Percentiles rank a stretch among this genome's conserved stretches.
These are phyloP conservation scores for Pterocles burchelli DNA, from an alignment of 2,113 vertebrate genomes.

Conservation along the genomic window DNA sequence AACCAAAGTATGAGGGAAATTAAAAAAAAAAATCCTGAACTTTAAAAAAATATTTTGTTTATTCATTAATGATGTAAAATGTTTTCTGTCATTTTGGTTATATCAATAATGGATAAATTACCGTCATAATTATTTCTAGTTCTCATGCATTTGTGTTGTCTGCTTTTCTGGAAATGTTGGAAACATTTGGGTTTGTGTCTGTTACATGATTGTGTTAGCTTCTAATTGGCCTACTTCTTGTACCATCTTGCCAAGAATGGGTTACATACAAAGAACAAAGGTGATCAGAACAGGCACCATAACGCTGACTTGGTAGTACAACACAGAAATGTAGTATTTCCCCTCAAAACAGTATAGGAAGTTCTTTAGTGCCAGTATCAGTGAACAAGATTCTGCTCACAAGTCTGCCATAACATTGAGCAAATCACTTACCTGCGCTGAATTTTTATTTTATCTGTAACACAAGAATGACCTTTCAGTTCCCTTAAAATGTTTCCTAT, in stretches of 20 bases:
- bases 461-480: not conserved
- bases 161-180: not conserved
- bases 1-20: not conserved
- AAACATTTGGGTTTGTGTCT: not conserved
- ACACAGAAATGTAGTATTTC: not conserved
- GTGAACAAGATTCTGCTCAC: not conserved
- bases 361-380: not conserved
- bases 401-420: not conserved
- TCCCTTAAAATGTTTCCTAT: not conserved
- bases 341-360: not conserved
- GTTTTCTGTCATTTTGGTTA: not conserved
- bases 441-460: not conserved
- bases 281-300: not conserved
- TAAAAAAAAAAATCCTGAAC: not conserved
- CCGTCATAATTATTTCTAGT: not conserved
- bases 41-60: not conserved
- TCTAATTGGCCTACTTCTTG: not conserved
- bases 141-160: not conserved
- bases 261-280: not conserved
- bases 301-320: not conserved
- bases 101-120: not conserved
- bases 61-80: not conserved
- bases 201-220: not conserved
- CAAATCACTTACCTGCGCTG: not conserved
- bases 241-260: not conserved